Evolutionary conservation across 1,140 invertebrate species (phyloP).

Genomic region (Polypedilum vanderplanki): DNA sequence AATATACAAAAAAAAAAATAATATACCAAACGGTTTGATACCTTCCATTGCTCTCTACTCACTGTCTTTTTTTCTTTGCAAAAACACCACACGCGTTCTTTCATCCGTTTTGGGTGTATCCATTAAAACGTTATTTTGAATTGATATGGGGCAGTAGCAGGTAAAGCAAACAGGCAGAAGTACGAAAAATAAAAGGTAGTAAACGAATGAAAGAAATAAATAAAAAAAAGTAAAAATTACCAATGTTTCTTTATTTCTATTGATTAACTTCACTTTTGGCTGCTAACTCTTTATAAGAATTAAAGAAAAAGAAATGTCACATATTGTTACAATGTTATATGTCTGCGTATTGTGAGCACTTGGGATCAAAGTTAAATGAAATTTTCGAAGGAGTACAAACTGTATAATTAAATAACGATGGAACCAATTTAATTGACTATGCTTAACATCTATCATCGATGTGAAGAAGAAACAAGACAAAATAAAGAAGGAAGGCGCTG

Average conservation of each 20-base stretch:
- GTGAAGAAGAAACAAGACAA: neutral
- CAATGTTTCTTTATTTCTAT: neutral
- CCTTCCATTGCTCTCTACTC: neutral
- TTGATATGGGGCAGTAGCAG: conserved; percentile 21
- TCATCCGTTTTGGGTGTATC: neutral
- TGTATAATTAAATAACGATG: too few relatives aligned
- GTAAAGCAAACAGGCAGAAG: conserved; percentile 1
- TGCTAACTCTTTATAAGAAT: neutral
- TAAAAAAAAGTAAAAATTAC: conserved; percentile 3
- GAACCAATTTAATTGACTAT: too few relatives aligned
- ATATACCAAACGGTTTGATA: conserved; percentile 2
- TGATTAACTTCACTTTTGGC: neutral
- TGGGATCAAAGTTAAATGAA: neutral
- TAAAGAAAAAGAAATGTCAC: too few relatives aligned
- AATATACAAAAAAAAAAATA: neutral
- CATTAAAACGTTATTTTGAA: conserved; percentile 26
- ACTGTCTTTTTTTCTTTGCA: too few relatives aligned
- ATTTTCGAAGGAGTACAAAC: too few relatives aligned
- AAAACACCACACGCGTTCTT: too few relatives aligned
- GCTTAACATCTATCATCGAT: neutral
- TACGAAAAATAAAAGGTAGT: neutral
- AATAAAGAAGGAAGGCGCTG: neutral
- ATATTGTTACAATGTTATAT: neutral
- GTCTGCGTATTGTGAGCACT: neutral
- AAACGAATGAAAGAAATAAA: neutral